Base-by-base conservation (phyloP, 64 coral and sea anemone genomes). In the Pocillopora verrucosa region DNA sequence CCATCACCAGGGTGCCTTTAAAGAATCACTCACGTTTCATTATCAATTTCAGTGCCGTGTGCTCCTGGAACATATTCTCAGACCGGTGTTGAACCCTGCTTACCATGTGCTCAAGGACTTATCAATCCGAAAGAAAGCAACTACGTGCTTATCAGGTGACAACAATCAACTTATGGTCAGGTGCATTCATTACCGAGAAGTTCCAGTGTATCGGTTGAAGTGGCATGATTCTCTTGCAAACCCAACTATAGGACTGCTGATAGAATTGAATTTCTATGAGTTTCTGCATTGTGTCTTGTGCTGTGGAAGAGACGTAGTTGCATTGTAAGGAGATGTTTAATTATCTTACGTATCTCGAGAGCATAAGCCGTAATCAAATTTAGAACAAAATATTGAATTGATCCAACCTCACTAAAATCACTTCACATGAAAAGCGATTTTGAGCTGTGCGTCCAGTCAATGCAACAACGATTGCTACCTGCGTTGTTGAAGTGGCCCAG, bases 131-230 rank as follows among this genome's bases (percentile, higher is more conserved):
- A 3, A 81, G 26, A 22, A 91, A 88, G 38, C 70, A 99, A 93
- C 88, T 61, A 68, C 36, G 73, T 99, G 97, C 82, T 0, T 93
- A 26, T 63, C 56, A 16, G 95, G 97, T 58, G 76, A 88, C 20
- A 60, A 51, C 26, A 95, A 72, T 93, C 97, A 30, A 99, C 97
- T 11, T 88, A 88, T 19, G 94, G 97, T 16, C 34, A 58, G 97
- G 97, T 11, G 91, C 97, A n/a, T 3, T 79, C 73, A 1, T 82
- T 75, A 16, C 25, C 65, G 13, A 76, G 75, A n/a, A n/a, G n/a
- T n/a, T n/a, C n/a, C 90, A 95, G 61, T 99, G 97, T 65, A 34
- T 83, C 35, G 93, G 97, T 99, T n/a, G n/a, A 61, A 89, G 89
- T 90, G 15, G 10, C 9, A 26, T 51, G 3, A 51, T 3, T 3